phyloP scores from a whole-genome alignment of 2,797 vertebrate species.

The Podarcis siculus region DNA sequence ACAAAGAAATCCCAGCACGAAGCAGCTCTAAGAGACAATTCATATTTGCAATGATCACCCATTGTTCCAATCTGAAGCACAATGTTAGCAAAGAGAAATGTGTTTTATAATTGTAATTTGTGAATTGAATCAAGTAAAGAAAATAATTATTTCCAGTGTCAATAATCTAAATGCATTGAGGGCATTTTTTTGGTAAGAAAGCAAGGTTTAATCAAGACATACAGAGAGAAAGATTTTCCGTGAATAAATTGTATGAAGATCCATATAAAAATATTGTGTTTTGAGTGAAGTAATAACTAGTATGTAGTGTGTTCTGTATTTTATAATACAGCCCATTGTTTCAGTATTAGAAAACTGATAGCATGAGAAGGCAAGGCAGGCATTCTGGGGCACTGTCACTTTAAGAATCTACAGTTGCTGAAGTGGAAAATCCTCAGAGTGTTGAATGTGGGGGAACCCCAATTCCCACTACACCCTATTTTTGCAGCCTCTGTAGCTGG shows the following conservation, averaged over 20 bases:
- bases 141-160: not conserved
- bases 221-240: not conserved
- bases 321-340: not conserved
- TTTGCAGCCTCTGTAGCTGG: not conserved
- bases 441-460: not conserved
- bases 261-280: not conserved
- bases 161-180: not conserved
- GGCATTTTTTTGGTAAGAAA: not conserved
- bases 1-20: not conserved
- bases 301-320: not conserved
- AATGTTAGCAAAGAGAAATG: not conserved
- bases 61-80: not conserved
- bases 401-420: constrained; percentile 23
- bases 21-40: not conserved
- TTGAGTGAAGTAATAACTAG: not conserved
- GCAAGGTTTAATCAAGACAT: not conserved
- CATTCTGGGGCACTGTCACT: constrained; percentile 10
- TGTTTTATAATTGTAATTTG: not conserved
- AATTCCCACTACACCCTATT: not conserved
- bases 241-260: not conserved
- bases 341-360: not conserved
- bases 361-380: not conserved
- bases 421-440: constrained; percentile 7
- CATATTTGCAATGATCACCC: not conserved
- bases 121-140: not conserved